Conservation (phyloP, 2,888 invertebrate species). For the Gibbula magus region DNA sequence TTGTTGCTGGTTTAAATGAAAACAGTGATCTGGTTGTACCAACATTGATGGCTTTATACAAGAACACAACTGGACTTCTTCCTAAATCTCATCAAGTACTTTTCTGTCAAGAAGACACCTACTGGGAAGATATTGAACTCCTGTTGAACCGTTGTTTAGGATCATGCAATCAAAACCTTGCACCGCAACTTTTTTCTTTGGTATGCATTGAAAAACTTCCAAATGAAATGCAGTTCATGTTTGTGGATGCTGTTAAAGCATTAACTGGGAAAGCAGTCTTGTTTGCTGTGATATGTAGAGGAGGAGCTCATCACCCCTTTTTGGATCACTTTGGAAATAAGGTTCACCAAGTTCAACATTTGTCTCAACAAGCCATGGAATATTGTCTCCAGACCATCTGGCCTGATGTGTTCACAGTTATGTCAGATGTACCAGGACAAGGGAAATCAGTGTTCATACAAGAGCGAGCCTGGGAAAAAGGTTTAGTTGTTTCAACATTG, state of each 20-base stretch:
- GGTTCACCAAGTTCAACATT: conserved; percentile 7
- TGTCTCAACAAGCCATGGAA: conserved; percentile 7
- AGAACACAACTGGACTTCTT: conserved; percentile 42
- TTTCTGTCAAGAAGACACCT: conserved; percentile 48
- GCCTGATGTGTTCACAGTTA: neutral
- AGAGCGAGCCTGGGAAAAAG: neutral
- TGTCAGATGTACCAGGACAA: conserved; percentile 27
- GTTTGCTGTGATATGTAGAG: conserved; percentile 51
- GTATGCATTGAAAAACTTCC: conserved; percentile 49
- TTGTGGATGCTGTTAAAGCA: conserved; percentile 43
- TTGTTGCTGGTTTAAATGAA: conserved; percentile 46
- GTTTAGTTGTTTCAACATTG: neutral
- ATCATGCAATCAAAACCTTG: neutral
- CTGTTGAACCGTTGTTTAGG: conserved; percentile 46
- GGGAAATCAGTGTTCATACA: conserved; percentile 26
- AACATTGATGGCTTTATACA: conserved; percentile 47
- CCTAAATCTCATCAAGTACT: conserved; percentile 52
- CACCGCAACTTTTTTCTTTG: conserved; percentile 43
- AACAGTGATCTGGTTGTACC: conserved; percentile 42
- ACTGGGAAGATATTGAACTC: conserved; percentile 47
- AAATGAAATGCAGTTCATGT: conserved; percentile 46
- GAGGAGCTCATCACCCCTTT: conserved; percentile 48
- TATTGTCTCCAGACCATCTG: conserved; percentile 2
- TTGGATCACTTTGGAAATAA: conserved; percentile 36
- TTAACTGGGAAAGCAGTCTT: conserved; percentile 22